A percentile compares a stretch with the other conserved stretches of the same genome.
These are phyloP conservation scores for Saccostrea echinata DNA, from an alignment of 1,140 invertebrate genomes.

Conservation along the genomic window DNA sequence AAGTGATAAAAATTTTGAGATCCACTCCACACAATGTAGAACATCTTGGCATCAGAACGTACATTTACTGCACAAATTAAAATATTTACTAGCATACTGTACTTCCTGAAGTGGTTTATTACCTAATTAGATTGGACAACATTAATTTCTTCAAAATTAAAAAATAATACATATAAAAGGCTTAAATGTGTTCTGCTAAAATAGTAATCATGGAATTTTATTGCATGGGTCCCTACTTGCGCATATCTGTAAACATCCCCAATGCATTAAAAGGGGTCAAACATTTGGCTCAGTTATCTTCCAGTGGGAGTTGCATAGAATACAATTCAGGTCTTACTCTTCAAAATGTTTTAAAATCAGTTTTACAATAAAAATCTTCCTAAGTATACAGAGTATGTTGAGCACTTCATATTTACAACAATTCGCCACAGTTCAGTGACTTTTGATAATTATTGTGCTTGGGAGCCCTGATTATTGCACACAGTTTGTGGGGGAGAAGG, in stretches of 20 bases:
- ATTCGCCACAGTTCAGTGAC: not conserved
- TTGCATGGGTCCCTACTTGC: not conserved
- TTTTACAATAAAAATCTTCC: not conserved
- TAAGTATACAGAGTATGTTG: not conserved
- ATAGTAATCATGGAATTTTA: not conserved
- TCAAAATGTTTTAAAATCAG: not conserved
- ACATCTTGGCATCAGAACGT: not conserved
- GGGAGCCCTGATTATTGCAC: not conserved
- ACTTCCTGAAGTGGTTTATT: not conserved
- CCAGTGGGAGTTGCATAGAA: slow-evolving; percentile 6
- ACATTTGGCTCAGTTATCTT: not conserved
- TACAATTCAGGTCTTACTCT: not conserved
- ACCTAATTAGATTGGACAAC: not conserved
- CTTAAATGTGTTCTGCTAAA: not conserved
- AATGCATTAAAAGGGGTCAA: not conserved
- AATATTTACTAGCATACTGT: not conserved
- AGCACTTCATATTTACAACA: slow-evolving; percentile 6
- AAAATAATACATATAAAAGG: not conserved
- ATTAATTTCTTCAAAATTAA: not conserved
- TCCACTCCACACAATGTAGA: not conserved
- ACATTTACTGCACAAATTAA: not conserved
- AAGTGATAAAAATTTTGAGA: not conserved
- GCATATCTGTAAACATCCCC: not conserved
- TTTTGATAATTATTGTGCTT: not conserved
- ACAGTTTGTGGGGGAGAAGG: not conserved